Conservation (phyloP, 2,888 invertebrate species). For the Athrips mouffetella region DNA sequence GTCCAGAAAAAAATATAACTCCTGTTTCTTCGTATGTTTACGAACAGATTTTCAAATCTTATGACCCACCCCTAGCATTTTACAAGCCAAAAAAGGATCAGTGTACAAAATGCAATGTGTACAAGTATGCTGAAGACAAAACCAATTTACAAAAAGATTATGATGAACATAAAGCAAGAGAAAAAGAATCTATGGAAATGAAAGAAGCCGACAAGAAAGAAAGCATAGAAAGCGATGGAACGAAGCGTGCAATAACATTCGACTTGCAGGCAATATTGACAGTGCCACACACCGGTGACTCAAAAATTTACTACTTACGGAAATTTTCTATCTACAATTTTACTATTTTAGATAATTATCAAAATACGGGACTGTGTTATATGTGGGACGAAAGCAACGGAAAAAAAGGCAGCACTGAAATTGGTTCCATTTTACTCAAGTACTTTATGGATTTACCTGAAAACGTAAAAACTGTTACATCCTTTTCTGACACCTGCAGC, state of each 20-base stretch:
- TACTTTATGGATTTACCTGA: slow-evolving; percentile 1
- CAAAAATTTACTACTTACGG: slow-evolving; percentile 6
- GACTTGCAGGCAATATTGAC: slow-evolving; percentile 15
- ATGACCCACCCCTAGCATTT: slow-evolving; percentile 14
- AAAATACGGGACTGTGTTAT: slow-evolving; percentile 11
- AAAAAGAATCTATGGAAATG: slow-evolving; percentile 15
- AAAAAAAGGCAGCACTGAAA: slow-evolving; percentile 25
- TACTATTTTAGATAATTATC: slow-evolving; percentile 6
- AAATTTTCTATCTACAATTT: slow-evolving; percentile 8
- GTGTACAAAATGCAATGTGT: slow-evolving; percentile 19
- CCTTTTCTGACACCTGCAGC: slow-evolving; percentile 18
- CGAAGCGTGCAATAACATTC: slow-evolving; percentile 19
- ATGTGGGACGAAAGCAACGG: slow-evolving; percentile 9
- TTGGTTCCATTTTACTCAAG: slow-evolving; percentile 8
- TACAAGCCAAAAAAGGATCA: slow-evolving; percentile 18
- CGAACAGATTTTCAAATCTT: slow-evolving; percentile 3
- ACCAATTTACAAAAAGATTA: slow-evolving; percentile 4
- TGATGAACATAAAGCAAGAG: slow-evolving; percentile 4
- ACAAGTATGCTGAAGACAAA: slow-evolving; percentile 9
- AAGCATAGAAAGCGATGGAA: slow-evolving; percentile 17
- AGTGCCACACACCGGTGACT: slow-evolving; percentile 2
- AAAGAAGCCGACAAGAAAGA: slow-evolving; percentile 18
- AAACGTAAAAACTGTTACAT: slow-evolving; percentile 9
- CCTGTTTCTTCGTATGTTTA: slow-evolving; percentile 3
- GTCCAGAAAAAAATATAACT: slow-evolving; percentile 3